Conservation (phyloP, 1,140 invertebrate genomes). For the Forficula auricularia region DNA sequence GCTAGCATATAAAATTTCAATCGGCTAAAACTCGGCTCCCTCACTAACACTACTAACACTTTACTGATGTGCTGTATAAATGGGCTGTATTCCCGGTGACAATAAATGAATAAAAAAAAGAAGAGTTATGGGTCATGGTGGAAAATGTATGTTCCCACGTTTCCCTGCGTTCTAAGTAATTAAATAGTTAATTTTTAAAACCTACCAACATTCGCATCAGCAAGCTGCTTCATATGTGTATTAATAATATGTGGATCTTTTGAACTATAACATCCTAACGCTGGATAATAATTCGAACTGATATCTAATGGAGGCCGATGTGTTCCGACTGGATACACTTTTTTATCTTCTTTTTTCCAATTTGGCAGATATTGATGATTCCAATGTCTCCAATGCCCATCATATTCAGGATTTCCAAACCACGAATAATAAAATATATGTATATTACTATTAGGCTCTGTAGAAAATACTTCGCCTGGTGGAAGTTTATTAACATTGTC, state of each 20-base stretch:
- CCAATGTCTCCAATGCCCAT: slow-evolving; percentile 30
- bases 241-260: slow-evolving; percentile 27
- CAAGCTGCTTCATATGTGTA: slow-evolving; percentile 28
- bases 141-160: too few species aligned
- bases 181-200: neutral
- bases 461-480: slow-evolving; percentile 3
- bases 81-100: too few species aligned
- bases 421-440: slow-evolving; percentile 34
- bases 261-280: slow-evolving; percentile 31
- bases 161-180: too few species aligned
- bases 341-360: slow-evolving; percentile 28
- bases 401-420: slow-evolving; percentile 27
- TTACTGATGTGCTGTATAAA: too few species aligned
- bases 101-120: too few species aligned
- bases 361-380: slow-evolving; percentile 29
- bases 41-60: too few species aligned
- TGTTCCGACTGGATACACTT: slow-evolving; percentile 25
- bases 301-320: slow-evolving; percentile 29
- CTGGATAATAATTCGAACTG: slow-evolving; percentile 29
- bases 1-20: too few species aligned
- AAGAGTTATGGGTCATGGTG: too few species aligned
- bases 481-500: slow-evolving; percentile 3
- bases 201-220: slow-evolving; percentile 25
- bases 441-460: slow-evolving; percentile 26
- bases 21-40: too few species aligned